A percentile compares a stretch with the other conserved stretches of the same genome.
These are phyloP conservation scores for Acanthoscelides obtectus DNA, from an alignment of 2,888 invertebrate species.

Conservation along the genomic window DNA sequence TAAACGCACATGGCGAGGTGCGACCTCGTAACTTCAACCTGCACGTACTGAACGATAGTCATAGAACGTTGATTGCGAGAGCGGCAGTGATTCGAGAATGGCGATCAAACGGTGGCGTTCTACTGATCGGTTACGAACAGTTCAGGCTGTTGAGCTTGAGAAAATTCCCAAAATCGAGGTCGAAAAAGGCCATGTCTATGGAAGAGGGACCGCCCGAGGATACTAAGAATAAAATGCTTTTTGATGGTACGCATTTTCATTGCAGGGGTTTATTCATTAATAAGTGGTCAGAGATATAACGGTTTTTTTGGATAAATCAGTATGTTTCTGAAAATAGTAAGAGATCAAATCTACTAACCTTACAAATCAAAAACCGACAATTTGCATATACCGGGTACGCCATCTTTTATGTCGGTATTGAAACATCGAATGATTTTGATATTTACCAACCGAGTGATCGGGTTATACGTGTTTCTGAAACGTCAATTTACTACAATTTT, in stretches of 20 bases:
- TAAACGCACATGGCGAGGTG: constrained; percentile 61
- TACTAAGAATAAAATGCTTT: constrained; percentile 64
- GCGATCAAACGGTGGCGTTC: constrained; percentile 83
- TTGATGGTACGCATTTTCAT: constrained; percentile 57
- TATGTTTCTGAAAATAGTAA: no score
- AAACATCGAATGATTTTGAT: no score
- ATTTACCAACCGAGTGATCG: no score
- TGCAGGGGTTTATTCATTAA: no score
- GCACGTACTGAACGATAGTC: constrained; percentile 88
- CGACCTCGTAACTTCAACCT: constrained; percentile 79
- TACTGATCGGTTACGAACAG: constrained; percentile 95
- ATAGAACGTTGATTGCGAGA: constrained; percentile 84
- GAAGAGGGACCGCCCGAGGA: constrained; percentile 53
- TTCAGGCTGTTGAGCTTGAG: constrained; percentile 85
- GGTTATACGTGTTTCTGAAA: no score
- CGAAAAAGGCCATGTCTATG: constrained; percentile 49
- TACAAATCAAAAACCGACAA: no score
- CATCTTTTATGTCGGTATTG: no score
- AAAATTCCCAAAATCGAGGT: constrained; percentile 60
- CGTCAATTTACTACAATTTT: no score
- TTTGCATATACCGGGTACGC: no score
- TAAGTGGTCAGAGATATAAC: no score
- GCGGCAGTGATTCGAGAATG: constrained; percentile 85
- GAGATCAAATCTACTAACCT: no score
- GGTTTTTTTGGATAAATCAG: no score